Evolutionary conservation across 2,113 vertebrate species (phyloP).

Genomic region (Poeciliopsis occidentalis): DNA sequence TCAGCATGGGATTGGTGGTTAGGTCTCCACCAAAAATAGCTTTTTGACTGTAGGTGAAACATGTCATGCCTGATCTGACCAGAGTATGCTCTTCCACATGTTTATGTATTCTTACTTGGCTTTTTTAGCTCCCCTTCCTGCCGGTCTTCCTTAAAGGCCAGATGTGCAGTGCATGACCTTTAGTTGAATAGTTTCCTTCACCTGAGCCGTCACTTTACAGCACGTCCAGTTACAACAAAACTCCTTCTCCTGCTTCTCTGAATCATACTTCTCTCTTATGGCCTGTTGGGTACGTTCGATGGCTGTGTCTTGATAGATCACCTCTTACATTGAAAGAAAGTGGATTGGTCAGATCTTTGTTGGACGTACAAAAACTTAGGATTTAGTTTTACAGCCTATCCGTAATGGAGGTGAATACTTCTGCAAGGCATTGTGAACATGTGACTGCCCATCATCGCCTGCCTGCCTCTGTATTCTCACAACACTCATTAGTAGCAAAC

Average conservation of each 20-base stretch:
- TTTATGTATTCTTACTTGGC: background rate
- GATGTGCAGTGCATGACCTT: background rate
- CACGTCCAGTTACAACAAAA: no score
- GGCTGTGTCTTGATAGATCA: background rate
- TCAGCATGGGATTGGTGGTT: background rate
- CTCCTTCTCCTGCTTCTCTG: no score
- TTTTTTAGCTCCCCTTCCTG: background rate
- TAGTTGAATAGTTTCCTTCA: background rate
- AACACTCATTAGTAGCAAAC: conserved; percentile 31
- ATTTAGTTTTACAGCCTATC: background rate
- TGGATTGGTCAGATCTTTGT: background rate
- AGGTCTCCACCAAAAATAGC: background rate
- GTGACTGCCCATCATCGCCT: conserved; percentile 1
- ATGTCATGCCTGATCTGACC: background rate
- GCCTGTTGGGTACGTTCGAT: background rate
- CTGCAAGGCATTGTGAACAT: background rate
- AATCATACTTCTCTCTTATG: no score
- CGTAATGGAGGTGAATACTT: background rate
- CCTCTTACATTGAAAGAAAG: background rate
- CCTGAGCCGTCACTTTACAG: background rate
- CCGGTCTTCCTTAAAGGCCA: background rate
- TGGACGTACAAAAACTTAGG: background rate
- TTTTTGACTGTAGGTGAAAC: background rate
- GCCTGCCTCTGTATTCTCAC: conserved; percentile 12
- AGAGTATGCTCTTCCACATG: background rate